These are phyloP conservation scores for Pterophyllum scalare DNA, from an alignment of 2,113 vertebrate species.

Conservation along the genomic window DNA sequence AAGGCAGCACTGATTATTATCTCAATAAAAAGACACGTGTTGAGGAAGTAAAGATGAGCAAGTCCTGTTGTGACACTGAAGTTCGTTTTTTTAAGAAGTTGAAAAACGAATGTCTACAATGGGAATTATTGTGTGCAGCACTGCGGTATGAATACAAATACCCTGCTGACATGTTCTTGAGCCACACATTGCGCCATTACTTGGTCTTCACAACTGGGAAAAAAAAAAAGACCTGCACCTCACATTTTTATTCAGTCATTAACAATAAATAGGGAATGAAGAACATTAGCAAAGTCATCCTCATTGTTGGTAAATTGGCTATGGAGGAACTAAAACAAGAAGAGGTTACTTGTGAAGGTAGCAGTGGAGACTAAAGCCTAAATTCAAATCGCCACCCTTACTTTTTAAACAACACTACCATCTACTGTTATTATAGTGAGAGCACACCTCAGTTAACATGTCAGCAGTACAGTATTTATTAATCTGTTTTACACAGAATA, in stretches of 20 bases:
- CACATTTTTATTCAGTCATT: slow-evolving; percentile 2
- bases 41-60: not conserved
- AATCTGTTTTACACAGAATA: not conserved
- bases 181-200: not conserved
- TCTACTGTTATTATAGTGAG: slow-evolving; percentile 41
- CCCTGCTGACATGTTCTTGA: not conserved
- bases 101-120: not conserved
- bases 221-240: not conserved
- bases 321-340: not conserved
- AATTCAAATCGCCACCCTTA: not conserved
- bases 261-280: not conserved
- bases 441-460: slow-evolving; percentile 14
- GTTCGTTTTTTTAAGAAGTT: not conserved
- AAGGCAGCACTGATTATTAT: not conserved
- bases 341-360: not conserved
- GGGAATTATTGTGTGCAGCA: not conserved
- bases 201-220: not conserved
- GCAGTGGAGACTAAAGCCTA: not conserved
- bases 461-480: not conserved
- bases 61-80: not conserved
- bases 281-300: not conserved
- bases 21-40: not conserved
- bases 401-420: slow-evolving; percentile 53
- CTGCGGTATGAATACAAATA: not conserved
- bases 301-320: not conserved